Conservation (phyloP, 2,113 vertebrate species). For the Nematolebias whitei region DNA sequence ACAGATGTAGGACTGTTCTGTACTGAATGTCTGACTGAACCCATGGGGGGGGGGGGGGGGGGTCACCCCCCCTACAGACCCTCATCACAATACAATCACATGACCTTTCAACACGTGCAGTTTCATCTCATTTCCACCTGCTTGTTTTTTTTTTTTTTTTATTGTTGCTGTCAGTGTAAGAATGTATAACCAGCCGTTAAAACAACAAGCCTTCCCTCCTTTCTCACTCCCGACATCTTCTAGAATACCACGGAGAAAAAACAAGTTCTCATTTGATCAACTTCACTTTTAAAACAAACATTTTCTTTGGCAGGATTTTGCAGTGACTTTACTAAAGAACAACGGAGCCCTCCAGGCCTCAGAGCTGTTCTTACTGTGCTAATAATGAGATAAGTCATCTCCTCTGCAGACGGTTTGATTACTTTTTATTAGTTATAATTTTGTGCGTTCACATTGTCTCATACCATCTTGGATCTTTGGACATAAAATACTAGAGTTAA, state of each 20-base stretch:
- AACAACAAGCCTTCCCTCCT: conserved; percentile 33
- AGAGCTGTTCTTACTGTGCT: not conserved
- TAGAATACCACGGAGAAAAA: not conserved
- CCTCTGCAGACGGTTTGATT: not conserved
- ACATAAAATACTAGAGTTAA: too few relatives aligned
- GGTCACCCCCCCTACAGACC: too few relatives aligned
- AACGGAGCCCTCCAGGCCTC: conserved; percentile 9
- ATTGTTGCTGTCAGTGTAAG: too few relatives aligned
- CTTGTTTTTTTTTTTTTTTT: too few relatives aligned
- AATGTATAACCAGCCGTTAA: conserved; percentile 22
- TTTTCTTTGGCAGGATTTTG: not conserved
- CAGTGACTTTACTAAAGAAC: not conserved
- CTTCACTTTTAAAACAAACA: not conserved
- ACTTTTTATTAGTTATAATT: not conserved
- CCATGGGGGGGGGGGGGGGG: too few relatives aligned
- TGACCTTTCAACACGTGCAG: too few relatives aligned
- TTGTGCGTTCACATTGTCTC: not conserved
- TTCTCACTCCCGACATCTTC: not conserved
- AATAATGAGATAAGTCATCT: not conserved
- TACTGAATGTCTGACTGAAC: too few relatives aligned
- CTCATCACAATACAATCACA: too few relatives aligned
- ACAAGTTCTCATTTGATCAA: not conserved
- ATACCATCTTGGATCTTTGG: not conserved
- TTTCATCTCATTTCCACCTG: too few relatives aligned
- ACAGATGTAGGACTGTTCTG: too few relatives aligned